Percentiles rank a stretch among this genome's conserved stretches.
Evolutionary conservation across 2,113 vertebrate genomes (phyloP).

Genomic region (Sinocyclocheilus grahami): DNA sequence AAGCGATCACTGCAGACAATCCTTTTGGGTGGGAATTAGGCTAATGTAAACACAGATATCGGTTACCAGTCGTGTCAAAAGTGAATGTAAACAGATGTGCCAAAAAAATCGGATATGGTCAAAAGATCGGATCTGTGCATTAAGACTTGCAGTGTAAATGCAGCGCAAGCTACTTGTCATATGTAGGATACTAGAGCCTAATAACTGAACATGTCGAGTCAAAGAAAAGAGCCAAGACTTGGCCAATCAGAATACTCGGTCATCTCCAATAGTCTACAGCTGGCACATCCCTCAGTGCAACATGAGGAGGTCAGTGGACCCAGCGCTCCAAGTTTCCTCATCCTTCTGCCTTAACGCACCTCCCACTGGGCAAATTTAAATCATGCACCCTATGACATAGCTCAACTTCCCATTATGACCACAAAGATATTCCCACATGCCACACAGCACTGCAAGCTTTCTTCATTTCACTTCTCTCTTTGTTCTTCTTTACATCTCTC

Average conservation of each 20-base stretch:
- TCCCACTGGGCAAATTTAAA: conserved; percentile 35
- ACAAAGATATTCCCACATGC: neutral
- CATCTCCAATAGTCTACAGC: conserved; percentile 29
- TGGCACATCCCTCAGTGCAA: neutral
- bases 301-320: neutral
- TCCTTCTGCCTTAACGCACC: neutral
- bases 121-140: too few species aligned
- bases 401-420: neutral
- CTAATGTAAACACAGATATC: too few species aligned
- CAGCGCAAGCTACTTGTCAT: too few species aligned
- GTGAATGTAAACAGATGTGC: too few species aligned
- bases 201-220: neutral
- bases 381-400: neutral
- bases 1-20: too few species aligned
- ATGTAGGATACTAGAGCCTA: too few species aligned
- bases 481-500: neutral
- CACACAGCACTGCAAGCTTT: neutral
- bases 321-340: neutral
- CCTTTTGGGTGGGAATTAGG: too few species aligned
- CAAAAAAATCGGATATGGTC: too few species aligned
- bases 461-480: neutral
- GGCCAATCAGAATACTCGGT: conserved; percentile 19
- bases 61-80: too few species aligned
- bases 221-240: neutral
- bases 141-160: too few species aligned